A percentile compares a stretch with the other conserved stretches of the same genome.
These are phyloP conservation scores for Macroramphosus scolopax DNA, from an alignment of 2,797 vertebrate species.

Conservation along the genomic window DNA sequence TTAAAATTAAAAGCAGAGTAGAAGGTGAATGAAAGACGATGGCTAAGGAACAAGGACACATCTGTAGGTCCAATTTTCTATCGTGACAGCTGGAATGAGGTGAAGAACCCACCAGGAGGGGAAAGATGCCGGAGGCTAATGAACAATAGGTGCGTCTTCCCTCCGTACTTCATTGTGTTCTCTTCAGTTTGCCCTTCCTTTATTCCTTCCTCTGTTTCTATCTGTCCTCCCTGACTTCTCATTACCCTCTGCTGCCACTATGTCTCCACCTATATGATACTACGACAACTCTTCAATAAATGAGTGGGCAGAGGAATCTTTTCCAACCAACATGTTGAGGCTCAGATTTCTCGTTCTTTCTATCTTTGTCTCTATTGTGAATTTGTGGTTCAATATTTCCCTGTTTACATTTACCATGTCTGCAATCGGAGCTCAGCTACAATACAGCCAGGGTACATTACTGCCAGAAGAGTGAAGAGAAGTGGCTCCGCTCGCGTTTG, in stretches of 20 bases:
- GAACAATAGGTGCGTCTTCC: slow-evolving; percentile 48
- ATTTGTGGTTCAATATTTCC: slow-evolving; percentile 43
- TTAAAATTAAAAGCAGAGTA: slow-evolving; percentile 11
- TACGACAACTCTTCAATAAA: slow-evolving; percentile 45
- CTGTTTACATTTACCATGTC: slow-evolving; percentile 45
- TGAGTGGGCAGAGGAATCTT: slow-evolving; percentile 33
- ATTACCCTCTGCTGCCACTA: slow-evolving; percentile 30
- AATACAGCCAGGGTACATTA: slow-evolving; percentile 25
- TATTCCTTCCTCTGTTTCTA: slow-evolving; percentile 44
- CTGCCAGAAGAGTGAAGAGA: slow-evolving; percentile 12
- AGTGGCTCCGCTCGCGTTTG: slow-evolving; percentile 15
- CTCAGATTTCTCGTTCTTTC: slow-evolving; percentile 35
- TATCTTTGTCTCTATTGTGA: slow-evolving; percentile 18
- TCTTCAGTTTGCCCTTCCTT: slow-evolving; percentile 50
- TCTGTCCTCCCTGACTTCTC: slow-evolving; percentile 38
- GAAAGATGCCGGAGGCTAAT: slow-evolving; percentile 53
- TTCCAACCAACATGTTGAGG: slow-evolving; percentile 35
- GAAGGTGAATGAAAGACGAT: slow-evolving; percentile 10
- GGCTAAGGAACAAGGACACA: slow-evolving; percentile 32
- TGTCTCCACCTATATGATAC: too few species aligned
- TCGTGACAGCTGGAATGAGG: slow-evolving; percentile 61
- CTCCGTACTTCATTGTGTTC: slow-evolving; percentile 3
- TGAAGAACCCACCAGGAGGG: slow-evolving; percentile 56
- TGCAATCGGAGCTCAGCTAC: slow-evolving; percentile 39
- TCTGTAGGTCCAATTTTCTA: slow-evolving; percentile 59